Evolutionary conservation across 2,797 vertebrate species (phyloP).

Genomic region (Macroramphosus scolopax): DNA sequence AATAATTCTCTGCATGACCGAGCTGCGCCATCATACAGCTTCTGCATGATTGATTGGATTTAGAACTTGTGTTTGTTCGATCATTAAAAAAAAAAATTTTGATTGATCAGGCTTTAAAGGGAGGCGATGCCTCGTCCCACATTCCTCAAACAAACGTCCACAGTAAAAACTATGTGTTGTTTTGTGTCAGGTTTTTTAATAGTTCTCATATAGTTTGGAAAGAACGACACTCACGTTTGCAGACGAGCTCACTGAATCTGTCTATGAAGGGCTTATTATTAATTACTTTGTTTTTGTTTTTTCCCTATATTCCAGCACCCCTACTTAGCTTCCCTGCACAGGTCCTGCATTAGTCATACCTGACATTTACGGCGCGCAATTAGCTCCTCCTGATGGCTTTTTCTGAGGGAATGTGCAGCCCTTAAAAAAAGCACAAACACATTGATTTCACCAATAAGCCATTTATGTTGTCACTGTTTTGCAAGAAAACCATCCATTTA

Average conservation of each 20-base stretch:
- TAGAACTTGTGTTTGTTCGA: conserved; percentile 42
- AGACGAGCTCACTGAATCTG: conserved; percentile 10
- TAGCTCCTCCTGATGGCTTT: conserved; percentile 71
- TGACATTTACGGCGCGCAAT: conserved; percentile 76
- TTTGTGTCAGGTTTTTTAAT: no score
- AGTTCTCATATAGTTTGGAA: conserved; percentile 1
- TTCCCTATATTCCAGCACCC: conserved; percentile 9
- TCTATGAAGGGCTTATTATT: conserved; percentile 41
- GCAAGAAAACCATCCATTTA: conserved; percentile 56
- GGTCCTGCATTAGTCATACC: conserved; percentile 70
- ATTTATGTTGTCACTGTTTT: conserved; percentile 34
- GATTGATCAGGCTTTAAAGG: conserved; percentile 43
- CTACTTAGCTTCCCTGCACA: conserved; percentile 56
- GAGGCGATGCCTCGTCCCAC: no score
- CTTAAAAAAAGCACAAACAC: conserved; percentile 67
- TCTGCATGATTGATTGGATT: conserved; percentile 59
- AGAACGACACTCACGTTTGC: neutral
- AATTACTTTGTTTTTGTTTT: conserved; percentile 3
- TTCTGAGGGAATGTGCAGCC: conserved; percentile 61
- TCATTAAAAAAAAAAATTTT: conserved; percentile 46
- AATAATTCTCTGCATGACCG: conserved; percentile 53
- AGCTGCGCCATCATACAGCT: conserved; percentile 27
- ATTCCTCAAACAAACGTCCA: neutral
- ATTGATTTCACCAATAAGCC: conserved; percentile 71
- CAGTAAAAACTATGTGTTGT: no score